Evolutionary conservation across 2,888 invertebrate genomes (phyloP).

Genomic region (Ormyrus pomaceus): DNA sequence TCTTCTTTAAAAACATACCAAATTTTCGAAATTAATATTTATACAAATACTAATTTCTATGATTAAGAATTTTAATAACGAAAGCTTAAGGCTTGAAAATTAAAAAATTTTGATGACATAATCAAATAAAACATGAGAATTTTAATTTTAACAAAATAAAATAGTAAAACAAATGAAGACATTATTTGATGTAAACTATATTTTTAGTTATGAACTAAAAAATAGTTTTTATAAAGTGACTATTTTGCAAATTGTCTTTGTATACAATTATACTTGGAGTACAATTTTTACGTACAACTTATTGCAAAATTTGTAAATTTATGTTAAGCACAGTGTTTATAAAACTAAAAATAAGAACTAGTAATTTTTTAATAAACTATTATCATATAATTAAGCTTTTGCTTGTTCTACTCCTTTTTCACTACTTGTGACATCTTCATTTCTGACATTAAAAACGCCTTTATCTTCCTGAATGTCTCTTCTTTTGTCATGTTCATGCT

Average conservation of each 20-base stretch:
- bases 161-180: background rate
- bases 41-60: conserved; percentile 9
- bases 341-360: conserved; percentile 43
- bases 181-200: conserved; percentile 19
- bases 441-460: background rate
- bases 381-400: conserved; percentile 31
- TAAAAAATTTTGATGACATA: too few relatives aligned
- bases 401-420: conserved; percentile 38
- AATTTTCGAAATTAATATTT: conserved; percentile 25
- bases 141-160: background rate
- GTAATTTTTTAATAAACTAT: conserved; percentile 28
- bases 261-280: conserved; percentile 15
- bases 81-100: background rate
- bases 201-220: conserved; percentile 34
- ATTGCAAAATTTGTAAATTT: conserved; percentile 17
- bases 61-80: conserved; percentile 2
- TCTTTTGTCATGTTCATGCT: conserved; percentile 9
- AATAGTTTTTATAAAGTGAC: conserved; percentile 24
- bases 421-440: conserved; percentile 37
- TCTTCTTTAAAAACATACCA: conserved; percentile 3
- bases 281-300: conserved; percentile 16
- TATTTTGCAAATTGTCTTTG: conserved; percentile 27
- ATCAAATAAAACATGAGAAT: too few relatives aligned
- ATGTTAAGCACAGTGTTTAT: conserved; percentile 1
- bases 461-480: background rate